phyloP scores from a whole-genome alignment of 2,797 vertebrate species.

The Borostomias antarcticus region DNA sequence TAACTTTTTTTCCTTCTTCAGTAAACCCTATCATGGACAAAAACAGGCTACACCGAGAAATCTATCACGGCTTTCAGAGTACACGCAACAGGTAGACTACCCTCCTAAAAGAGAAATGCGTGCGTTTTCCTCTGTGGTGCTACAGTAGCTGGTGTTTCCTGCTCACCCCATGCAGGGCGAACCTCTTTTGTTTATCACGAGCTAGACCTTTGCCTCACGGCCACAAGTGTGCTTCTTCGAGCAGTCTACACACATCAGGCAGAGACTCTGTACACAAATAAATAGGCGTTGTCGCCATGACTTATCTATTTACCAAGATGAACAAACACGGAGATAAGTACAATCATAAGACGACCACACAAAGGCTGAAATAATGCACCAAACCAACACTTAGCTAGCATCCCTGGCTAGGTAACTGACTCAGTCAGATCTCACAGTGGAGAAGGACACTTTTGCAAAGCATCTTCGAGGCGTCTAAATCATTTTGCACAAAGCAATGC shows the following conservation, averaged over 20 bases:
- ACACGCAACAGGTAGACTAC: constrained; percentile 43
- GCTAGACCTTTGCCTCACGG: neutral
- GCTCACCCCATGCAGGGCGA: neutral
- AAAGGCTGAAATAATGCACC: neutral
- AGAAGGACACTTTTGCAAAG: too few relatives aligned
- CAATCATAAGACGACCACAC: constrained; percentile 1
- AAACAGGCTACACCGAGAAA: neutral
- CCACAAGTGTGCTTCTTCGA: constrained; percentile 10
- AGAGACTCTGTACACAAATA: constrained; percentile 10
- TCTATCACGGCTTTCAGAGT: neutral
- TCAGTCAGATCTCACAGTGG: too few relatives aligned
- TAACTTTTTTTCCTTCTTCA: too few relatives aligned
- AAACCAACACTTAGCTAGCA: neutral
- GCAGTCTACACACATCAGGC: too few relatives aligned
- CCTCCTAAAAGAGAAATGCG: constrained; percentile 13
- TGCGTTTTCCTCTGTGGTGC: constrained; percentile 22
- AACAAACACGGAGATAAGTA: constrained; percentile 18
- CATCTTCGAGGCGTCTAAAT: neutral
- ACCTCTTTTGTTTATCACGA: constrained; percentile 26
- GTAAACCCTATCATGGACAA: too few relatives aligned
- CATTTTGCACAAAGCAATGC: neutral
- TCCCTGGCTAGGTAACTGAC: too few relatives aligned
- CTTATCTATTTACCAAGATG: constrained; percentile 17
- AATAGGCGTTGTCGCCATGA: constrained; percentile 9
- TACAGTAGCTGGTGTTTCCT: neutral